Percentiles rank a stretch among this genome's conserved stretches.
phyloP scores from a whole-genome alignment of 2,888 invertebrate genomes.

The Lordiphosa andalusiaca region DNA sequence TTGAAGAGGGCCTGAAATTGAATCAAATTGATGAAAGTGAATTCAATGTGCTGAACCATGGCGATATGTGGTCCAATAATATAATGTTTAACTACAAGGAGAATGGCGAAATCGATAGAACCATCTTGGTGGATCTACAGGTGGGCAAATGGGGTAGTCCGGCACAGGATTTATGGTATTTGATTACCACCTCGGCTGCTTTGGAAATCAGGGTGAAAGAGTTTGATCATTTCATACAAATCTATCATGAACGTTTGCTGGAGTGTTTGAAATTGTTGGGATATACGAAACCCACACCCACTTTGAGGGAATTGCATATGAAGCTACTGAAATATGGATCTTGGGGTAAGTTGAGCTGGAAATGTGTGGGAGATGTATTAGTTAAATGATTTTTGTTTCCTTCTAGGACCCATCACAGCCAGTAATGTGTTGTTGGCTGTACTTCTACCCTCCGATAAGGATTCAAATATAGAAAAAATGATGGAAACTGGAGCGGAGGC shows the following conservation, averaged over 20 bases:
- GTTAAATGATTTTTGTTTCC: background rate
- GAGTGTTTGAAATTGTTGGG: conserved; percentile 65
- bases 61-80: conserved; percentile 76
- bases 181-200: conserved; percentile 62
- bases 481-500: conserved; percentile 48
- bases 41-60: conserved; percentile 77
- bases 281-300: conserved; percentile 66
- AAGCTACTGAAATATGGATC: conserved; percentile 64
- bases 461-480: conserved; percentile 58
- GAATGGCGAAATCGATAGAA: conserved; percentile 48
- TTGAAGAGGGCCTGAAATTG: conserved; percentile 32
- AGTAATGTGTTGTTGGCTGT: conserved; percentile 38
- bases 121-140: conserved; percentile 72
- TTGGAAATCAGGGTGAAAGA: conserved; percentile 66
- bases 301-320: conserved; percentile 63
- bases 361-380: background rate
- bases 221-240: conserved; percentile 72
- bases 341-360: conserved; percentile 61
- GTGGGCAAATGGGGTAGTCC: conserved; percentile 74
- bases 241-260: conserved; percentile 69
- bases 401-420: conserved; percentile 53
- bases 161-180: conserved; percentile 72
- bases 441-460: conserved; percentile 63
- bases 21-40: conserved; percentile 47
- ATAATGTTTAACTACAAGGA: conserved; percentile 71